phyloP scores from a whole-genome alignment of 2,113 vertebrate species.

The Setophaga coronata region DNA sequence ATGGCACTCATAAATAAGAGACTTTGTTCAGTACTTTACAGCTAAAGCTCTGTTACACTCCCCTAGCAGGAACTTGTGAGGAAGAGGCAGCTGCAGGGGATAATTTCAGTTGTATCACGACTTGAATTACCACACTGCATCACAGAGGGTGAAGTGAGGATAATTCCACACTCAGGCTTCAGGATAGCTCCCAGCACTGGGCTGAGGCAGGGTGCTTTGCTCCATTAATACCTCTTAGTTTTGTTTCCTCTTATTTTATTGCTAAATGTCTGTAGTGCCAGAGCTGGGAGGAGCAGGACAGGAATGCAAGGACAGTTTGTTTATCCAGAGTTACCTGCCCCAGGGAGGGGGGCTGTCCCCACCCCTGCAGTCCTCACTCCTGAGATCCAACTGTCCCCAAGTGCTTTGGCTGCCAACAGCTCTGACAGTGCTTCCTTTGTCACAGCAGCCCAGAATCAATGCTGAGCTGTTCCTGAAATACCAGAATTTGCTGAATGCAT shows the following conservation, averaged over 20 bases:
- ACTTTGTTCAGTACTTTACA: constrained; percentile 16
- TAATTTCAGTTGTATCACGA: not conserved
- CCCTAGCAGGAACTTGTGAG: not conserved
- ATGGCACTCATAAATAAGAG: constrained; percentile 53
- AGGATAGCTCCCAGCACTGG: not conserved
- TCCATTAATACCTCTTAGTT: not conserved
- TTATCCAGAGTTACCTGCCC: not conserved
- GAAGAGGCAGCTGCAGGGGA: not conserved
- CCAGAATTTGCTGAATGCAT: not conserved
- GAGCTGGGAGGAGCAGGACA: not conserved
- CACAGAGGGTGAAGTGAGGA: not conserved
- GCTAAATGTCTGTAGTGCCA: not conserved
- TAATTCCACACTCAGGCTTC: not conserved
- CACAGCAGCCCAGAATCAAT: not conserved
- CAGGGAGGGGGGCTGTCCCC: not conserved
- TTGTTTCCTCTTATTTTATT: not conserved
- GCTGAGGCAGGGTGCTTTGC: not conserved
- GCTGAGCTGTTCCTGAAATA: not conserved
- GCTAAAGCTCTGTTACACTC: not conserved
- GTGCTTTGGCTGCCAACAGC: not conserved
- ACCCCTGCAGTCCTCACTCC: not conserved
- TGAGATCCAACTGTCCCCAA: fast-evolving
- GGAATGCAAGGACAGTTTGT: fast-evolving
- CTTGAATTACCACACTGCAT: not conserved
- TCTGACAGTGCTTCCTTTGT: constrained; percentile 10